phyloP scores from a whole-genome alignment of 2,113 vertebrate species.

The Theristicus caerulescens region DNA sequence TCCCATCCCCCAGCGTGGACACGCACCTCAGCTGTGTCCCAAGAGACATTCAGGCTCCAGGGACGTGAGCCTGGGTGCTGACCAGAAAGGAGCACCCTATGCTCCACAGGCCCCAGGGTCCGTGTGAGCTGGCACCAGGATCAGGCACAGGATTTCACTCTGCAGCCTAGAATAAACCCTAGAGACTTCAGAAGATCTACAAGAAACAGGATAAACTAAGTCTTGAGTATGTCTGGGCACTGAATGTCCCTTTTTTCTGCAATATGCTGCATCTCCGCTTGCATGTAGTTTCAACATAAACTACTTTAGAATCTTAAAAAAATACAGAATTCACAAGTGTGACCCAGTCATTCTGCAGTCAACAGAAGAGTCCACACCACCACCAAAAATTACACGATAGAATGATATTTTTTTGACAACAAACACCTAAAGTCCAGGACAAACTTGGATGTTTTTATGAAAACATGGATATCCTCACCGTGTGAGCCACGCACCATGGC shows the following conservation, averaged over 20 bases:
- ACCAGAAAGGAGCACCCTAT: not conserved
- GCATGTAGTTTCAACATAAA: not conserved
- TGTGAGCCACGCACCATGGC: fast-evolving
- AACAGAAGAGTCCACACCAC: not conserved
- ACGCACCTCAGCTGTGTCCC: not conserved
- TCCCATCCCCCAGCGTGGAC: not conserved
- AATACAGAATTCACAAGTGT: not conserved
- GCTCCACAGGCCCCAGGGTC: not conserved
- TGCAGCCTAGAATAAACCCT: not conserved
- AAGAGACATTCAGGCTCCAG: not conserved
- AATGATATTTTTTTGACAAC: not conserved
- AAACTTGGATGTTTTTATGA: not conserved
- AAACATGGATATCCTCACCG: not conserved
- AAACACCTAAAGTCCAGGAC: not conserved
- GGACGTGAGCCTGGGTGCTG: not conserved
- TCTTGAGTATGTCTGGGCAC: not conserved
- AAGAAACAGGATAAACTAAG: not conserved
- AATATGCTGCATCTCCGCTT: not conserved
- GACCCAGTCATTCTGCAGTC: not conserved
- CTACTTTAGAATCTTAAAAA: not conserved
- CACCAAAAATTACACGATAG: not conserved
- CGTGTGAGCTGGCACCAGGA: not conserved
- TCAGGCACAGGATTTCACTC: not conserved
- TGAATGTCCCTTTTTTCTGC: not conserved
- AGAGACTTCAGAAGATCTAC: not conserved